phyloP scores from a whole-genome alignment of 2,888 invertebrate genomes.

The Metopia argyrocephala region DNA sequence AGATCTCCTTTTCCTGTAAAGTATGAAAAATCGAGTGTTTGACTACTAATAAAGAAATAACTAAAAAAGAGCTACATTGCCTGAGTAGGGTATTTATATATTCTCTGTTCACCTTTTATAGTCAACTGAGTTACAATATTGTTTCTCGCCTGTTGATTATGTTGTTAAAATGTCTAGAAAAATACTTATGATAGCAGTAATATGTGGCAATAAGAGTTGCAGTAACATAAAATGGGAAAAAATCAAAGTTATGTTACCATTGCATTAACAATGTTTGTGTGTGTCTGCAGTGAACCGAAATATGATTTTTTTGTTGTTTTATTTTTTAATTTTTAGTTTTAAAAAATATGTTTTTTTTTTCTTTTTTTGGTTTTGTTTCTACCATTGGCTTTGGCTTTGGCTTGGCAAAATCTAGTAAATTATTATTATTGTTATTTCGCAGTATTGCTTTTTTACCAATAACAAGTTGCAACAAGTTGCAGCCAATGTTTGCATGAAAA shows the following conservation, averaged over 20 bases:
- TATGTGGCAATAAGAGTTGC: constrained; percentile 1
- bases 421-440: neutral
- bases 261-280: constrained; percentile 9
- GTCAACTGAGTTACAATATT: too few species aligned
- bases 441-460: neutral
- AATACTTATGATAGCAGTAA: constrained; percentile 11
- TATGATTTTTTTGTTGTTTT: too few species aligned
- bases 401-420: neutral
- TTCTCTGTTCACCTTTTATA: too few species aligned
- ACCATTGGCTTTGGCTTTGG: neutral
- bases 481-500: neutral
- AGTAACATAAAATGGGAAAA: neutral
- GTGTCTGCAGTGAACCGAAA: constrained; percentile 46
- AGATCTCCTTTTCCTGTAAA: too few species aligned
- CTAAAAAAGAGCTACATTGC: too few species aligned
- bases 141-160: neutral
- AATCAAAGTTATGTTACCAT: too few species aligned
- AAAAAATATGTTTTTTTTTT: neutral
- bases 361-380: neutral
- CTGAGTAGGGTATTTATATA: too few species aligned
- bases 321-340: neutral
- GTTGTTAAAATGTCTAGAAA: constrained; percentile 13
- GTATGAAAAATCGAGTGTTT: too few species aligned
- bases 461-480: constrained; percentile 18
- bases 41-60: too few species aligned